Base-by-base conservation (phyloP, 1,140 invertebrate species). In the Hyposmocoma kahamanoa region DNA sequence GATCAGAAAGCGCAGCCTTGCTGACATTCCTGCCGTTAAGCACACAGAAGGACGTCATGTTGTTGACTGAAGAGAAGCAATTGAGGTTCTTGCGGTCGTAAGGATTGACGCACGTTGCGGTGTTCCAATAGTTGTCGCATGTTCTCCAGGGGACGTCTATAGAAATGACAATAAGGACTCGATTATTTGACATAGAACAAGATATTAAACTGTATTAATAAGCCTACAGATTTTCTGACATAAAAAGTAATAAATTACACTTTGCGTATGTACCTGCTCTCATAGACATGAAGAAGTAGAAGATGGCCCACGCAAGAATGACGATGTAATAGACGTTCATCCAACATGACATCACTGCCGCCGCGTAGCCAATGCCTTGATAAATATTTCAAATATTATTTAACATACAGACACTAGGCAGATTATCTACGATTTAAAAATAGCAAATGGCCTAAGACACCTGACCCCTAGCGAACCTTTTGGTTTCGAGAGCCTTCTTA, bases 321-420 rank as follows among this genome's bases (percentile, higher is more conserved):
- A 99, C 97, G 66, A 99, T 99, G 88, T 99, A 99, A 87, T 99
- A 99, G 19, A 97, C 92, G 76, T 99, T 99, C 89, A 99, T 95
- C 98, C 98, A 99, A 69, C 97, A 98, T 0, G 98, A 97, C 95
- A 99, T 98, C 2, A 99, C 96, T 1, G 96, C 96, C 0, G 98
- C 97, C 2, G 97, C 98, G 81, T 99, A 99, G 5, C 98, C 98
- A 57, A 99, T 98, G 63, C 98, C 95, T 96, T 10, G 4, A 26
- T 26, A 26, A 26, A 6, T n/a, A n/a, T n/a, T n/a, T n/a, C n/a
- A n/a, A n/a, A n/a, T n/a, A n/a, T n/a, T n/a, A n/a, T n/a, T n/a
- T n/a, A n/a, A n/a, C n/a, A n/a, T n/a, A n/a, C n/a, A n/a, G n/a
- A n/a, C n/a, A n/a, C n/a, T n/a, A n/a, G n/a, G n/a, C n/a, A n/a